Evolutionary conservation across 30 jellyfish, hydroid and myxozoan genomes (phyloP).

Genomic region (Aurelia aurita): DNA sequence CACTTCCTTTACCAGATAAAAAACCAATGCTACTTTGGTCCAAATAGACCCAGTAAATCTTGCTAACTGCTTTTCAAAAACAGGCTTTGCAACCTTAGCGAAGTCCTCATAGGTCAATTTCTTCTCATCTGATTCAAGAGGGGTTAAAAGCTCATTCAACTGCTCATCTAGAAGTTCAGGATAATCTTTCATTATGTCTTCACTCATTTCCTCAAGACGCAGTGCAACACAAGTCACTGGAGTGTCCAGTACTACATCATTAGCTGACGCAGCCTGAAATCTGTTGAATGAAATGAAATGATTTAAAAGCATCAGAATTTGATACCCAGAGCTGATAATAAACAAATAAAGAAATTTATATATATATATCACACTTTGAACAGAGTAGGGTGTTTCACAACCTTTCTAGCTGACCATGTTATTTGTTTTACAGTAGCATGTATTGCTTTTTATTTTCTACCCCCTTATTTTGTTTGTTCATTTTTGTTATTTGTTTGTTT

Average conservation of each 20-base stretch:
- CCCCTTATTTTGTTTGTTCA: no score
- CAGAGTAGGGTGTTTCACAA: no score
- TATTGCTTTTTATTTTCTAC: no score
- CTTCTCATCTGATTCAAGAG: conserved; percentile 55
- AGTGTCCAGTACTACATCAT: conserved; percentile 16
- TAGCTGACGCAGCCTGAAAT: conserved; percentile 3
- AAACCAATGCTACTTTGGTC: conserved; percentile 89
- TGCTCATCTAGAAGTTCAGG: conserved; percentile 84
- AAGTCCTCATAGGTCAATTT: conserved; percentile 79
- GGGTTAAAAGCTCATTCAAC: conserved; percentile 71
- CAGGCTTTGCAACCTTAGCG: conserved; percentile 79
- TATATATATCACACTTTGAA: no score
- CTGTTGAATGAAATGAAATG: no score
- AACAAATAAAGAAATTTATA: no score
- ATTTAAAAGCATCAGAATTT: no score
- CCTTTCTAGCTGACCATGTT: no score
- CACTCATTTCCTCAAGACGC: conserved; percentile 79
- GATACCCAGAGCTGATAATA: no score
- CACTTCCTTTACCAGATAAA: conserved; percentile 85
- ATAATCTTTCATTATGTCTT: conserved; percentile 82
- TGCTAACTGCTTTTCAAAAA: conserved; percentile 73
- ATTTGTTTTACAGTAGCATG: no score
- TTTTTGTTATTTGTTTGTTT: no score
- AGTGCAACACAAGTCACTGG: conserved; percentile 81
- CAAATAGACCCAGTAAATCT: conserved; percentile 79